phyloP scores from a whole-genome alignment of 2,888 invertebrate genomes.

The Diachrysia chrysitis region DNA sequence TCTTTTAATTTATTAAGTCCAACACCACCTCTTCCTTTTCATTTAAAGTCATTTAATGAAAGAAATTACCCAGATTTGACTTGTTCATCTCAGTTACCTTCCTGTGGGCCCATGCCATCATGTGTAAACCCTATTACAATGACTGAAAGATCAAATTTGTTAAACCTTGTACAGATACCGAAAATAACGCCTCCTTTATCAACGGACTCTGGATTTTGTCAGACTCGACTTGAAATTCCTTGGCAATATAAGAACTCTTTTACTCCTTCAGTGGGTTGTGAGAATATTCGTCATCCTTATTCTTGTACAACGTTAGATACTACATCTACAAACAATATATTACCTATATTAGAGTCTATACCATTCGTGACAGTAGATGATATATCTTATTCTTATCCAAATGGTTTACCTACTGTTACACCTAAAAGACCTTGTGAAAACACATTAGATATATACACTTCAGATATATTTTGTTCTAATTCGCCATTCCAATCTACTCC shows the following conservation, averaged over 20 bases:
- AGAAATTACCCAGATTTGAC: background rate
- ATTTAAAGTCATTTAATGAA: background rate
- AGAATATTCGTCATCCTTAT: background rate
- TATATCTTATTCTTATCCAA: background rate
- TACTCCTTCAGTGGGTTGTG: background rate
- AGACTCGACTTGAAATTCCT: background rate
- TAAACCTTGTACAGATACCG: slow-evolving; percentile 6
- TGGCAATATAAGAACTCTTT: background rate
- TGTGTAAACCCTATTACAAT: background rate
- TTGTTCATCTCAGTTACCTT: background rate
- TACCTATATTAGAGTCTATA: background rate
- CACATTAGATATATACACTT: background rate
- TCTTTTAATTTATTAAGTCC: slow-evolving; percentile 1
- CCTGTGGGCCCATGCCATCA: background rate
- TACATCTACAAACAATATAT: background rate
- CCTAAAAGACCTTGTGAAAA: background rate
- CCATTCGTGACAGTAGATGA: background rate
- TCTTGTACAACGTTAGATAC: background rate
- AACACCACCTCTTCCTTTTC: background rate
- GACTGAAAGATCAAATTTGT: background rate
- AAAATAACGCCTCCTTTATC: background rate
- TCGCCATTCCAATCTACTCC: background rate
- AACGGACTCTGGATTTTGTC: background rate
- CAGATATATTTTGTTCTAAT: background rate
- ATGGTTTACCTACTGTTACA: background rate